Evolutionary conservation across 1,140 invertebrate species (phyloP).

Genomic region (Pseudachorutes palmiensis): DNA sequence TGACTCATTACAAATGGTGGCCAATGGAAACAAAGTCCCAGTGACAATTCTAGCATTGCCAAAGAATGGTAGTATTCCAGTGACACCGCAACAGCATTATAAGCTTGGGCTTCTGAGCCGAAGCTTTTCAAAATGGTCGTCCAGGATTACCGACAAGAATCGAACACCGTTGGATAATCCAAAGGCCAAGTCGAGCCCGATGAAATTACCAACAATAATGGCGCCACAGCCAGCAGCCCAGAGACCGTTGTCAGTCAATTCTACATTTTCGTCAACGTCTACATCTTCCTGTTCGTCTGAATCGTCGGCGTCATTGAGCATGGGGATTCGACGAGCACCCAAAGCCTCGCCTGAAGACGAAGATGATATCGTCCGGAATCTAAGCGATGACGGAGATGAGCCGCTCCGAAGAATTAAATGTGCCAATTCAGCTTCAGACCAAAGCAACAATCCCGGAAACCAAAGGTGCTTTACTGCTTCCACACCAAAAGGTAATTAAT

Average conservation of each 20-base stretch:
- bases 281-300: conserved; percentile 49
- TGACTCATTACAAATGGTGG: conserved; percentile 10
- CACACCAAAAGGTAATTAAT: conserved; percentile 5
- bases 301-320: conserved; percentile 26
- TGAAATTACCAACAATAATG: not conserved
- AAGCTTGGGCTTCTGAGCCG: conserved; percentile 5
- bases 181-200: conserved; percentile 17
- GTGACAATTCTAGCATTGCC: conserved; percentile 16
- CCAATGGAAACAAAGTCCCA: conserved; percentile 3
- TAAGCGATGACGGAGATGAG: conserved; percentile 25
- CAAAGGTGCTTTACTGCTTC: conserved; percentile 34
- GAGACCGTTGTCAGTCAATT: conserved; percentile 69
- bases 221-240: conserved; percentile 23
- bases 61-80: not conserved
- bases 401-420: conserved; percentile 7
- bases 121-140: conserved; percentile 16
- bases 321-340: conserved; percentile 21
- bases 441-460: conserved; percentile 21
- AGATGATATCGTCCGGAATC: conserved; percentile 26
- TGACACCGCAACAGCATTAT: not conserved
- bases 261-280: conserved; percentile 68
- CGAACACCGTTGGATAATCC: conserved; percentile 21
- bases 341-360: conserved; percentile 36
- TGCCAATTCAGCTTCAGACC: conserved; percentile 27
- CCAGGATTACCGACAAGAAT: conserved; percentile 11